Percentiles rank a stretch among this genome's conserved stretches.
phyloP scores from a whole-genome alignment of 2,888 invertebrate genomes.

The Xestia c-nigrum region DNA sequence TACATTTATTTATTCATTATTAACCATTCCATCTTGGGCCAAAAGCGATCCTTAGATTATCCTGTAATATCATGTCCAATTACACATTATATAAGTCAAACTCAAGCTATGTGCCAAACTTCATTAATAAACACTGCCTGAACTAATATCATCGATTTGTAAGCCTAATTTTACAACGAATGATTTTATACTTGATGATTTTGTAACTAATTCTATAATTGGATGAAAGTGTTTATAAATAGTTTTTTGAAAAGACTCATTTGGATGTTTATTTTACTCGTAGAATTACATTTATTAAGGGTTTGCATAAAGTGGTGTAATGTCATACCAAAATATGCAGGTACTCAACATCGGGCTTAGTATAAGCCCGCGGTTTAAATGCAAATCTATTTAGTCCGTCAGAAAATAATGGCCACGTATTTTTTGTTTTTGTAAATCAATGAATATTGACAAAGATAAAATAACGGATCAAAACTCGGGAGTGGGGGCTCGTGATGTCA shows the following conservation, averaged over 20 bases:
- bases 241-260: neutral
- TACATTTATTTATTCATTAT: neutral
- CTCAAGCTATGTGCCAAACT: slow-evolving; percentile 51
- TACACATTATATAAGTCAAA: neutral
- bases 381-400: no score
- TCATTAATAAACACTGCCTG: slow-evolving; percentile 42
- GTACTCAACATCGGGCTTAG: no score
- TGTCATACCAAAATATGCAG: neutral
- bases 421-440: no score
- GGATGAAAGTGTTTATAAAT: neutral
- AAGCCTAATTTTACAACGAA: slow-evolving; percentile 62
- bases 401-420: no score
- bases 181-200: slow-evolving; percentile 33
- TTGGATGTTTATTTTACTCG: neutral
- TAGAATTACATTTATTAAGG: neutral
- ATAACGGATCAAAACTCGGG: no score
- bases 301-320: no score
- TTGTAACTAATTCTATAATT: slow-evolving; percentile 10
- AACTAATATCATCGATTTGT: slow-evolving; percentile 28
- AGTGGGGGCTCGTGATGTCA: no score
- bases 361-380: no score
- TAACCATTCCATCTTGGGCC: neutral
- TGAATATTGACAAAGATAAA: no score
- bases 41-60: neutral
- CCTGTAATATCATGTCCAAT: neutral